These are phyloP conservation scores for Zygogramma bicolorata DNA, from an alignment of 2,888 invertebrate species.

Conservation along the genomic window DNA sequence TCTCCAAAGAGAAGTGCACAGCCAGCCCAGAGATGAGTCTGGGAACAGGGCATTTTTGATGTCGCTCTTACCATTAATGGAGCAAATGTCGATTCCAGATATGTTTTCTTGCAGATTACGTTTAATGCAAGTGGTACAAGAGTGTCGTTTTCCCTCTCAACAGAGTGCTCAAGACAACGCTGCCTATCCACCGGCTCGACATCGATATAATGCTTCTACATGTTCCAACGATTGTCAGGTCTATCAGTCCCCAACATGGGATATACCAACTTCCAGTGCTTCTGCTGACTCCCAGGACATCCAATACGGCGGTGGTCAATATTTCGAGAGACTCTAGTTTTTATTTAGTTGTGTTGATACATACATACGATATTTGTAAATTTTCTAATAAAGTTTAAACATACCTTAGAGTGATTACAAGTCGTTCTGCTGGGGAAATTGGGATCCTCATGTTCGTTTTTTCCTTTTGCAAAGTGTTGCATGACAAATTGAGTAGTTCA, in stretches of 20 bases:
- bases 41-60: slow-evolving; percentile 12
- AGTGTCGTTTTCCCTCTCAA: slow-evolving; percentile 13
- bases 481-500: slow-evolving; percentile 13
- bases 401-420: neutral
- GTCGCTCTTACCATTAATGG: slow-evolving; percentile 15
- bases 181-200: slow-evolving; percentile 7
- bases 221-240: neutral
- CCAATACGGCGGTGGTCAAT: slow-evolving; percentile 12
- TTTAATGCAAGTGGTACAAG: slow-evolving; percentile 15
- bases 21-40: slow-evolving; percentile 10
- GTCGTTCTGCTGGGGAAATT: slow-evolving; percentile 4
- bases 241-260: neutral
- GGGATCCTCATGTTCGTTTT: slow-evolving; percentile 11
- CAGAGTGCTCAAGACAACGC: slow-evolving; percentile 14
- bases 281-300: slow-evolving; percentile 14
- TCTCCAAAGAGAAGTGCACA: slow-evolving; percentile 8
- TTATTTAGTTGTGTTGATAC: slow-evolving; percentile 7
- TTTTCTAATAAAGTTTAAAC: neutral
- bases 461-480: slow-evolving; percentile 10
- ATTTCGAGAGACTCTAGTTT: slow-evolving; percentile 14
- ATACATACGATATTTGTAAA: neutral
- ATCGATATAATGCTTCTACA: neutral
- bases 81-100: slow-evolving; percentile 19
- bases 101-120: too few species aligned
- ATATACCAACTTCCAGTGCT: slow-evolving; percentile 1